Conservation (phyloP, 2,797 vertebrate species). For the Menidia menidia region DNA sequence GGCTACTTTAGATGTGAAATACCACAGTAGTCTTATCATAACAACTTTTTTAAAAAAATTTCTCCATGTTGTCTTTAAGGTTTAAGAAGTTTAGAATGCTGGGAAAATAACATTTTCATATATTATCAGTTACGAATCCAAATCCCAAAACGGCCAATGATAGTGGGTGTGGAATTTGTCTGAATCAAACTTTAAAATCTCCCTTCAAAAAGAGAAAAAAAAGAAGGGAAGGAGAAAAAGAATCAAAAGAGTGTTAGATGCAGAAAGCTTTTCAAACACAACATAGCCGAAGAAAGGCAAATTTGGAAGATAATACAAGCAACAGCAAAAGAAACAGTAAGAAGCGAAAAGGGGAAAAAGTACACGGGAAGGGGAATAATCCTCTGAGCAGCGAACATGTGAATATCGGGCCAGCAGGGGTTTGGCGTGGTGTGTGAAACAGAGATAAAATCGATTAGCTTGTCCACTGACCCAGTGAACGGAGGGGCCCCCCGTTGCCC, state of each 20-base stretch:
- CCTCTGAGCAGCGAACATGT: conserved; percentile 70
- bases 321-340: conserved; percentile 27
- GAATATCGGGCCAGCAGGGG: conserved; percentile 74
- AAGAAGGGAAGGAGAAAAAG: conserved; percentile 6
- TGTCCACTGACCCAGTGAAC: conserved; percentile 82
- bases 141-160: not conserved
- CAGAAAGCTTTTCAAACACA: conserved; percentile 27
- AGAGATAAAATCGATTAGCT: conserved; percentile 87
- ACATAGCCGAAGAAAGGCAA: conserved; percentile 30
- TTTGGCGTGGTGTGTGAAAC: conserved; percentile 70
- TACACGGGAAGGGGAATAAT: conserved; percentile 47
- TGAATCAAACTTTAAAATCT: conserved; percentile 42
- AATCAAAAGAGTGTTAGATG: conserved; percentile 12
- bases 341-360: conserved; percentile 28
- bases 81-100: not conserved
- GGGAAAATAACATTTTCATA: not conserved
- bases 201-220: conserved; percentile 15
- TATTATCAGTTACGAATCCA: not conserved
- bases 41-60: not conserved
- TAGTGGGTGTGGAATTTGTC: not conserved
- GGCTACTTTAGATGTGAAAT: too few relatives aligned
- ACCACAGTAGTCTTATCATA: too few relatives aligned
- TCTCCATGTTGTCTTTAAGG: not conserved
- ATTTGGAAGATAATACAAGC: conserved; percentile 27
- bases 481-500: conserved; percentile 49